Evolutionary conservation across 2,797 vertebrate genomes (phyloP), one percentile per base, ranked within the genome.

Genomic region (Periophthalmus magnuspinnatus): DNA sequence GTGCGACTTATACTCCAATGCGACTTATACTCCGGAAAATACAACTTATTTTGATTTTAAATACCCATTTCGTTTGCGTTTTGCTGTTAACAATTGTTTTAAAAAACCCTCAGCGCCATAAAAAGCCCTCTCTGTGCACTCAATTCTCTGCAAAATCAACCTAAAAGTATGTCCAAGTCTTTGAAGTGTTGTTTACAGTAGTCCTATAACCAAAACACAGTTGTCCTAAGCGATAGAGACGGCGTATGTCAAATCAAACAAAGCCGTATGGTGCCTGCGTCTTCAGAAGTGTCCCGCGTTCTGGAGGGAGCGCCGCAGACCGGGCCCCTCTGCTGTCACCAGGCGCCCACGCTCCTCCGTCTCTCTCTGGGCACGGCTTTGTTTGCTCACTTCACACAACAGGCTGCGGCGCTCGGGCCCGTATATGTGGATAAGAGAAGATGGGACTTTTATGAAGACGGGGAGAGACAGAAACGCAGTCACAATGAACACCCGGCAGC

Each of bases 211-310:
- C 82, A 90, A 89, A 91, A 86, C 75, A 76, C 86, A 79, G 84
- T 77, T 83, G 90, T 91, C 87, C 84, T 91, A 87, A 63, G 91
- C 91, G 88, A 89, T 77, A 84, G 89, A 90, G 87, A 91, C 88
- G 86, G 89, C 79, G 71, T 82, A 90, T 89, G 88, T 84, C 61
- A 87, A 91, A 92, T 90, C 86, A 90, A 87, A 93, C 86, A 84
- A 81, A 86, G 90, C 84, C 78, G 84, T 83, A 57, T 82, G 90
- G 81, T 70, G 83, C 80, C 89, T 78, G 70, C 87, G 90, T 91
- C 91, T 93, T 86, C 77, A 84, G 84, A 88, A 85, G 82, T 78
- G 67, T 84, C 73, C 1, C 9, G 81, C 75, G 28, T 48, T 19
- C 47, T n/a, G 22, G 24, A 84, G 81, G 78, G 82, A 83, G 79